phyloP scores from a whole-genome alignment of 1,140 invertebrate genomes.

The Ganaspis sp. region DNA sequence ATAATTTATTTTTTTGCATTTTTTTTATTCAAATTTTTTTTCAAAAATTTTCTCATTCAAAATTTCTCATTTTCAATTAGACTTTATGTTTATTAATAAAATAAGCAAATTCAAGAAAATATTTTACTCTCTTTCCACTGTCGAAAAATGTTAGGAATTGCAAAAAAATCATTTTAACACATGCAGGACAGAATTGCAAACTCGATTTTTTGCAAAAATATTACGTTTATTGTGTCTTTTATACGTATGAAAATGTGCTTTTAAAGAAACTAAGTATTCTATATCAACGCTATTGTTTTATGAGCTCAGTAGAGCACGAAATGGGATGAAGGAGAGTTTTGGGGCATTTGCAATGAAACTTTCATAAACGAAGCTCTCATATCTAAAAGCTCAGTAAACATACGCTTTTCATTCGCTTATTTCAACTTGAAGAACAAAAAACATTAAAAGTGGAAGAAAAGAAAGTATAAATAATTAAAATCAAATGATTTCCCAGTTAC shows the following conservation, averaged over 20 bases:
- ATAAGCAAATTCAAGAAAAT: too few species aligned
- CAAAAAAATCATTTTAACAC: too few species aligned
- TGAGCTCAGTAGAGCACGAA: not conserved
- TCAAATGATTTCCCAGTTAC: too few species aligned
- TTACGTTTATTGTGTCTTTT: not conserved
- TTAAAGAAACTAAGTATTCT: not conserved
- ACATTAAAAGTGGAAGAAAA: too few species aligned
- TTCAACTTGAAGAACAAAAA: not conserved
- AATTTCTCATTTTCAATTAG: too few species aligned
- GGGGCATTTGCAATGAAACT: not conserved
- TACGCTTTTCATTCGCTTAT: not conserved
- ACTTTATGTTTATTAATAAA: too few species aligned
- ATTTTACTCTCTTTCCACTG: too few species aligned
- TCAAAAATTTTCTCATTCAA: too few species aligned
- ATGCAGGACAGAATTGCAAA: not conserved
- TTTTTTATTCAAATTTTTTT: too few species aligned
- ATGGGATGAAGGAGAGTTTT: not conserved
- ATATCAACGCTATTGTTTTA: not conserved
- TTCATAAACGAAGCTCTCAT: constrained; percentile 1
- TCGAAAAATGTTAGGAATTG: too few species aligned
- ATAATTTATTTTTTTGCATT: too few species aligned
- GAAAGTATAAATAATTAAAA: too few species aligned
- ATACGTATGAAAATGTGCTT: not conserved
- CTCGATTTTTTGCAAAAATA: not conserved
- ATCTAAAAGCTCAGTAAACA: not conserved